Percentiles rank a stretch among this genome's conserved stretches.
phyloP scores from a whole-genome alignment of 2,888 invertebrate species.

The Calliopum simillimum region DNA sequence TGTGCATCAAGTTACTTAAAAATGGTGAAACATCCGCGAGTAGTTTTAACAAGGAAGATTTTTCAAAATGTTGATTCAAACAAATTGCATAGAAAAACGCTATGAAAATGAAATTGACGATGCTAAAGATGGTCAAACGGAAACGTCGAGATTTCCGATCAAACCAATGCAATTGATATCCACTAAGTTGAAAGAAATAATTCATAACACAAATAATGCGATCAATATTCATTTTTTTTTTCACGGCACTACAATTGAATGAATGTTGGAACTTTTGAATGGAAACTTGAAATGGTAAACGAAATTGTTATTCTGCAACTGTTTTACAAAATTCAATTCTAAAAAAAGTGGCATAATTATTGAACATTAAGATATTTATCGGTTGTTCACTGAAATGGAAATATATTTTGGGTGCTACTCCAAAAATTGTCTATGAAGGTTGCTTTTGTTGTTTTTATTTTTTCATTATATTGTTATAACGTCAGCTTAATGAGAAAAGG shows the following conservation, averaged over 20 bases:
- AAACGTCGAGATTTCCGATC: conserved; percentile 44
- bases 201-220: conserved; percentile 51
- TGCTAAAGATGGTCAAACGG: conserved; percentile 45
- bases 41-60: conserved; percentile 50
- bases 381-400: conserved; percentile 11
- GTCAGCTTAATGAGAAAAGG: no score
- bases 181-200: conserved; percentile 46
- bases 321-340: not conserved
- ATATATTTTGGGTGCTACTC: not conserved
- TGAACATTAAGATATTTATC: conserved; percentile 27
- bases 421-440: no score
- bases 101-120: conserved; percentile 46
- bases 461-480: no score
- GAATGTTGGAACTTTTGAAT: not conserved
- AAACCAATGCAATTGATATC: conserved; percentile 52
- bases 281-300: not conserved
- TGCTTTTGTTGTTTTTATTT: no score
- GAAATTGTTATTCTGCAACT: not conserved
- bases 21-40: conserved; percentile 56
- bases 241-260: not conserved
- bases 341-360: not conserved
- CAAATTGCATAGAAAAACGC: conserved; percentile 50
- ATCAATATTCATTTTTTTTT: conserved; percentile 48
- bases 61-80: conserved; percentile 57
- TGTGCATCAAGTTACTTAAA: conserved; percentile 50